These are phyloP conservation scores for Macropis europaea DNA, from an alignment of 2,888 invertebrate genomes.

Conservation along the genomic window DNA sequence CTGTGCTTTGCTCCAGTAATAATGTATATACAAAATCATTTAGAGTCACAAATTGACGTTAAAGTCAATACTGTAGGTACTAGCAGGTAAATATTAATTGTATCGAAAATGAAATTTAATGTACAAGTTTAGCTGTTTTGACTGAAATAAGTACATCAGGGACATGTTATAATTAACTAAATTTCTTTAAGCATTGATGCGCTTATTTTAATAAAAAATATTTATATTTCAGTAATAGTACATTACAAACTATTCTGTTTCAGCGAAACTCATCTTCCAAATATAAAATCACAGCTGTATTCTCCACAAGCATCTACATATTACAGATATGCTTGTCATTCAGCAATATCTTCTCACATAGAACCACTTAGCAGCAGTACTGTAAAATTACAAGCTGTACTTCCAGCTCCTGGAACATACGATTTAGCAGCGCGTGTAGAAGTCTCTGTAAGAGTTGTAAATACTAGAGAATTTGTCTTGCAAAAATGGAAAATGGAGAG, in stretches of 20 bases:
- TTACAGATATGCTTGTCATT: slow-evolving; percentile 79
- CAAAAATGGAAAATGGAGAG: slow-evolving; percentile 78
- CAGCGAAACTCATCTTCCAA: slow-evolving; percentile 75
- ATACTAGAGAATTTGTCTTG: slow-evolving; percentile 68
- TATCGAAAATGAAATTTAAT: not conserved
- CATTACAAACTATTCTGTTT: slow-evolving; percentile 43
- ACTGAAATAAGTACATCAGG: too few species aligned
- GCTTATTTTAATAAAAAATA: not conserved
- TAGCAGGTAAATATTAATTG: slow-evolving; percentile 80
- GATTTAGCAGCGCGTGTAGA: slow-evolving; percentile 85
- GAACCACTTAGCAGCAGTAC: slow-evolving; percentile 81
- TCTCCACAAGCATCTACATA: slow-evolving; percentile 78
- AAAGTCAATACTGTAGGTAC: slow-evolving; percentile 83
- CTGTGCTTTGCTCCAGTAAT: slow-evolving; percentile 86
- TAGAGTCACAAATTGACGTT: slow-evolving; percentile 82
- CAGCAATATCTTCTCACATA: slow-evolving; percentile 79
- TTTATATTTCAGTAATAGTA: not conserved
- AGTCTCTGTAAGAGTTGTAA: slow-evolving; percentile 75
- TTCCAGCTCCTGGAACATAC: slow-evolving; percentile 85
- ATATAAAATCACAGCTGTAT: slow-evolving; percentile 76
- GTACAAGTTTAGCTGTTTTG: too few species aligned
- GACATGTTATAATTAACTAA: not conserved
- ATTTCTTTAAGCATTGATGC: not conserved
- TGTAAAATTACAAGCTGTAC: slow-evolving; percentile 83
- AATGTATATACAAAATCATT: slow-evolving; percentile 86